Conservation (phyloP, 2,797 vertebrate species). For the Argentina silus region DNA sequence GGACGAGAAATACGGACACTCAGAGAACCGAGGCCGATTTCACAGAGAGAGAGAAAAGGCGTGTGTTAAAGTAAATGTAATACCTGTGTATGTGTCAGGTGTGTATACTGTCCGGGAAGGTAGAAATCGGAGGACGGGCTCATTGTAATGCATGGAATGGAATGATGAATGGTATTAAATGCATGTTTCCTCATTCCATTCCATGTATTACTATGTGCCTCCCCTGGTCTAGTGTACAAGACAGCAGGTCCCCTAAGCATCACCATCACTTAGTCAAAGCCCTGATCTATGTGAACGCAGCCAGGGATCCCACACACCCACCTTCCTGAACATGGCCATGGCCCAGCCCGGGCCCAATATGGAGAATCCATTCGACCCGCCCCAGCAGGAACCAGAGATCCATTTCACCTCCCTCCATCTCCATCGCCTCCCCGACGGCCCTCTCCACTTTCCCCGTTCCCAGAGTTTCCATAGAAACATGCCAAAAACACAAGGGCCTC, state of each 20-base stretch:
- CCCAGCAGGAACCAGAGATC: constrained; percentile 58
- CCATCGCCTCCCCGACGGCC: constrained; percentile 41
- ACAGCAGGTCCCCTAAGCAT: not conserved
- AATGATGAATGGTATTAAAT: no score
- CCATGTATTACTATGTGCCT: no score
- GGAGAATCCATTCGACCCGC: constrained; percentile 74
- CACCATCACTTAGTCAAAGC: not conserved
- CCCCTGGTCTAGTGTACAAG: not conserved
- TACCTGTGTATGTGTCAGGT: not conserved
- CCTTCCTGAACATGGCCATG: constrained; percentile 68
- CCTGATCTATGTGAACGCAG: constrained; percentile 20
- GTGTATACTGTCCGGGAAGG: not conserved
- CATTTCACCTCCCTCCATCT: constrained; percentile 60
- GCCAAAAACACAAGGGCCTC: constrained; percentile 56
- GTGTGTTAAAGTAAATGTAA: not conserved
- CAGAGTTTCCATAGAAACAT: constrained; percentile 44
- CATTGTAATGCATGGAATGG: no score
- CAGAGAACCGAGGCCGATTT: constrained; percentile 39
- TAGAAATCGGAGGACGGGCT: no score
- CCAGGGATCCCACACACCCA: constrained; percentile 66
- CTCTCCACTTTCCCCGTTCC: constrained; percentile 53
- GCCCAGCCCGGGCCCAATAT: constrained; percentile 55
- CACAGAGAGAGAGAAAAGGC: constrained; percentile 21
- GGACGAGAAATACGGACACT: constrained; percentile 24
- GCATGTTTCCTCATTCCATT: no score